Evolutionary conservation across 2,888 invertebrate species (phyloP), one percentile per base, ranked within the genome.

Genomic region (Chaitophorus viminalis): DNA sequence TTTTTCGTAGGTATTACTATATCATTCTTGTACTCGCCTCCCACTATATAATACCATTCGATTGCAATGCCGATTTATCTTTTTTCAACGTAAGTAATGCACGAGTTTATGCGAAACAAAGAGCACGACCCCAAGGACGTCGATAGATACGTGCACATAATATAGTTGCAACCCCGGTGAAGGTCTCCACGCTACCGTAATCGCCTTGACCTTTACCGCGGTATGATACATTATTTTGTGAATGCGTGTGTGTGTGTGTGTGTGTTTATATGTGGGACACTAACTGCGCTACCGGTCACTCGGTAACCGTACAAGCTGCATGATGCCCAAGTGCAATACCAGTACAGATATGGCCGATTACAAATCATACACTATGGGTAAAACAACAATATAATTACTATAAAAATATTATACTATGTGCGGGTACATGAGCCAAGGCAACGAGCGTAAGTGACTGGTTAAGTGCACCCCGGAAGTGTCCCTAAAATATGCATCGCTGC

Each of bases 191-290:
- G 39, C 33, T 21, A 39, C n/a, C 46, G 31, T 33, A n/a, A n/a
- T 21, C 25, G 18, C 74, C 75, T 75, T 83, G 75, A 83, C 83
- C 83, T 83, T 75, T 75, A 36, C n/a, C 25, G n/a, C 11, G 25
- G 31, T 31, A 52, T 25, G 46, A 70, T 3, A 46, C 36, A 74
- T 39, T 14, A 46, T 0, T 46, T 46, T 11, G 46, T 11, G 36
- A 36, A 6, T 36, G 36, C 6, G 36, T 36, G 36, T 36, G 36
- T 36, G 36, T 36, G 36, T 36, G 36, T 36, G 36, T 36, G 46
- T 9, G 46, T 11, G 46, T 46, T 46, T 14, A 14, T 46, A 46
- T 46, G 46, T 14, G 46, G 46, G 46, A 46, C 46, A 46, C 46
- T 5, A 36, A 14, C 46, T 46, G 11, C 11, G 11, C 1, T 9